Evolutionary conservation across 2,113 vertebrate genomes (phyloP).

Genomic region (Phalacrocorax carbo): DNA sequence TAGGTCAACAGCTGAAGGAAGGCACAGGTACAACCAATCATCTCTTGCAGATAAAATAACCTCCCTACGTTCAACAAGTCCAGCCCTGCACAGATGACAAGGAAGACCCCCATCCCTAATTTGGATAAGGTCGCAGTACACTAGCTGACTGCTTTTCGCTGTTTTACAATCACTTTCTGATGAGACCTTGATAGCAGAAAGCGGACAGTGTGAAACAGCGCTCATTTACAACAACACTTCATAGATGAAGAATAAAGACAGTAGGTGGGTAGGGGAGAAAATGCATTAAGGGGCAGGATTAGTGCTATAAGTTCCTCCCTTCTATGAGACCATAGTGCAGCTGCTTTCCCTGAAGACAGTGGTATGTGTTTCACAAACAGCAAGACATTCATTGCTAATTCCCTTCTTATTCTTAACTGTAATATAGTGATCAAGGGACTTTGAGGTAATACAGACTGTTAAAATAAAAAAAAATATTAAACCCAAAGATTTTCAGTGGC

Average conservation of each 20-base stretch:
- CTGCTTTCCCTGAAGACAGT: background rate
- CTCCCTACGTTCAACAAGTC: background rate
- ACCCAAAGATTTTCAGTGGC: background rate
- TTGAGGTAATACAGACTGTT: background rate
- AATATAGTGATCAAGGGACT: background rate
- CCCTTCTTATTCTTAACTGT: background rate
- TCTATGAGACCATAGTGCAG: background rate
- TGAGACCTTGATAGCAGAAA: background rate
- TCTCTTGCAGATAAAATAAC: background rate
- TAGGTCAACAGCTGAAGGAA: background rate
- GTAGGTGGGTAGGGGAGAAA: background rate
- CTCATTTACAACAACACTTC: background rate
- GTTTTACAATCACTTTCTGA: background rate
- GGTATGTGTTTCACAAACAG: background rate
- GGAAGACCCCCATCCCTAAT: background rate
- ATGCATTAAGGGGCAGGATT: background rate
- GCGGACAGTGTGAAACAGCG: background rate
- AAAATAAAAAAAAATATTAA: background rate
- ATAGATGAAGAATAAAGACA: background rate
- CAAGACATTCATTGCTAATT: constrained; percentile 2
- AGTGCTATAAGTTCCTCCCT: background rate
- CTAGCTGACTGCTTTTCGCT: background rate
- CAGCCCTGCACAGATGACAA: accelerated
- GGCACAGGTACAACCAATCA: background rate
- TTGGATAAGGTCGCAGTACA: background rate